phyloP scores from a whole-genome alignment of 2,888 invertebrate species.

The Spilarctia lutea region DNA sequence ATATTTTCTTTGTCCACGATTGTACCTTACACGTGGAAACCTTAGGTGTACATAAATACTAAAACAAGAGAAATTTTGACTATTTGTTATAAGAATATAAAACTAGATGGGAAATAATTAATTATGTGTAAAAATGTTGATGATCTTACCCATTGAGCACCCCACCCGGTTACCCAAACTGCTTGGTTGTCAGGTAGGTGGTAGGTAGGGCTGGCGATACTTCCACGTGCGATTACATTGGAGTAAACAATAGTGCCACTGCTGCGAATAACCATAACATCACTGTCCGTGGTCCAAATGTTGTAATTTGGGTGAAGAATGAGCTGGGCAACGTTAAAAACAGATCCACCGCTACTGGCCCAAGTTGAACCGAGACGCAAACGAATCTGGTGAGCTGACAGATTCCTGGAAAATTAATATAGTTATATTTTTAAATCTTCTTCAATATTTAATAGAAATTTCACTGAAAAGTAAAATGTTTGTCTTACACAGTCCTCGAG shows the following conservation, averaged over 20 bases:
- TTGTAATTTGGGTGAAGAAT: slow-evolving; percentile 53
- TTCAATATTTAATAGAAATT: not conserved
- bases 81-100: no score
- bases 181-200: not conserved
- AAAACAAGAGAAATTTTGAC: no score
- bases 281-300: slow-evolving; percentile 21
- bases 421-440: not conserved
- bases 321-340: slow-evolving; percentile 31
- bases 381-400: not conserved
- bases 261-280: not conserved
- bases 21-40: no score
- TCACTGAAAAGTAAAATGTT: no score
- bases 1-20: no score
- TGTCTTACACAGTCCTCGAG: not conserved
- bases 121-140: not conserved
- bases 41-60: no score
- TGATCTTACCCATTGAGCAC: slow-evolving; percentile 9
- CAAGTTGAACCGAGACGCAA: not conserved
- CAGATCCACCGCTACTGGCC: not conserved
- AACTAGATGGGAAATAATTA: no score
- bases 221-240: slow-evolving; percentile 30
- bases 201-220: slow-evolving; percentile 59
- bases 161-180: slow-evolving; percentile 8
- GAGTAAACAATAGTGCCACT: slow-evolving; percentile 28
- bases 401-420: not conserved